Base-by-base conservation (phyloP, 2,113 vertebrate genomes). In the Picathartes gymnocephalus region DNA sequence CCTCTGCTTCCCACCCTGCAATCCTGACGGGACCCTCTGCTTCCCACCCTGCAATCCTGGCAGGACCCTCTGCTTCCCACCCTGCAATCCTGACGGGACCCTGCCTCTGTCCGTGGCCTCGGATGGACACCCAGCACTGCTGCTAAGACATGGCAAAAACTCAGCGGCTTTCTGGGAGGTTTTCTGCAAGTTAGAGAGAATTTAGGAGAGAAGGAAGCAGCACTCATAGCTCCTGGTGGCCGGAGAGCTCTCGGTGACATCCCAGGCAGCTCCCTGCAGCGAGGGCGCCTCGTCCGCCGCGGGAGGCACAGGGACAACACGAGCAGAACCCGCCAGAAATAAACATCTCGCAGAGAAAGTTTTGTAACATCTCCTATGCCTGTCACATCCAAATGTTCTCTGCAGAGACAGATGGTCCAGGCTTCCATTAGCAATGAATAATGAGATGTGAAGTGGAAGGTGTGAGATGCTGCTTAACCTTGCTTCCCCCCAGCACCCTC, bases 351-450 rank as follows among this genome's bases (percentile, higher is more conserved):
- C 23, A 64, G 58, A 73, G 66, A 86, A 85, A 89, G 81, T 96
- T 94, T 40, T 42, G 61, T 73, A 79, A 22, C 81, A 94, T 96
- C 93, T 92, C 37, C 76, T 82, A 95, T 96, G 94, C 91, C 91
- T 81, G 96, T 96, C 95, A 95, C 93, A 97, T 68, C 93, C 92
- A 56, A 86, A 60, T 30, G 90, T 44, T 93, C 94, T 51, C 80
- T 51, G 84, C 57, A 35, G 77, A 97, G 96, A 98, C 97, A 97
- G 97, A 98, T 93, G 95, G 97, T 71, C 82, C 42, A 20, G 84
- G 85, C 90, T 94, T 95, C 94, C 90, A 93, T 96, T 97, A 98
- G 96, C 96, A 86, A 56, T 97, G 95, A 97, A 97, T 97, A 97
- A 98, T 95, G 94, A 97, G 96, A 96, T 96, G 78, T 58, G 89